Evolutionary conservation across 2,888 invertebrate species (phyloP).

Genomic region (Andrena hattorfiana): DNA sequence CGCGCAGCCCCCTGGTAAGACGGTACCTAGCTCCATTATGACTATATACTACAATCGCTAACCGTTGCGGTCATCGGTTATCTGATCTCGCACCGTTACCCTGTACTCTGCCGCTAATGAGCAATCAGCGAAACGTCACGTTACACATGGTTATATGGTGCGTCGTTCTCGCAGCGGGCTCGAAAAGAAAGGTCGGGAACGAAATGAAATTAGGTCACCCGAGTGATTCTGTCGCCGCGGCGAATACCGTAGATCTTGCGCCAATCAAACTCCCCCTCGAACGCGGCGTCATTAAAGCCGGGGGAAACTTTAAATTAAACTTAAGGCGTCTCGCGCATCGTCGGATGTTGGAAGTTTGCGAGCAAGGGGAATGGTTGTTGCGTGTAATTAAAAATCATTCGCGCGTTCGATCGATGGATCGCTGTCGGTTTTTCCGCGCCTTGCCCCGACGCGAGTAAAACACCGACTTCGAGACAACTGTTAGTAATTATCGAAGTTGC

Average conservation of each 20-base stretch:
- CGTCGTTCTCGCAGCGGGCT: neutral
- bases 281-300: conserved; percentile 20
- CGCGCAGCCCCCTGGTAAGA: conserved; percentile 18
- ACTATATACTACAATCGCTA: conserved; percentile 35
- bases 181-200: neutral
- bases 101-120: conserved; percentile 35
- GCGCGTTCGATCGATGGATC: conserved; percentile 2
- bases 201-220: neutral
- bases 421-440: neutral
- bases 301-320: conserved; percentile 51
- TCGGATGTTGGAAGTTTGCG: neutral
- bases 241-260: neutral
- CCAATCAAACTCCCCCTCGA: conserved; percentile 1
- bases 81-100: conserved; percentile 35
- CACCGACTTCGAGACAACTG: no score
- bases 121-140: conserved; percentile 48
- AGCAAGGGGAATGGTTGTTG: neutral
- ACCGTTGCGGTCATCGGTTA: conserved; percentile 51
- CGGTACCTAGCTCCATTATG: conserved; percentile 36
- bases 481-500: neutral
- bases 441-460: neutral
- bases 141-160: neutral
- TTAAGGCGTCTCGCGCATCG: conserved; percentile 14
- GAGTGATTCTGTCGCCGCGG: neutral
- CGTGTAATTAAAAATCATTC: conserved; percentile 39